These are phyloP conservation scores for Melieria crassipennis DNA, from an alignment of 2,888 invertebrate species.

Conservation along the genomic window DNA sequence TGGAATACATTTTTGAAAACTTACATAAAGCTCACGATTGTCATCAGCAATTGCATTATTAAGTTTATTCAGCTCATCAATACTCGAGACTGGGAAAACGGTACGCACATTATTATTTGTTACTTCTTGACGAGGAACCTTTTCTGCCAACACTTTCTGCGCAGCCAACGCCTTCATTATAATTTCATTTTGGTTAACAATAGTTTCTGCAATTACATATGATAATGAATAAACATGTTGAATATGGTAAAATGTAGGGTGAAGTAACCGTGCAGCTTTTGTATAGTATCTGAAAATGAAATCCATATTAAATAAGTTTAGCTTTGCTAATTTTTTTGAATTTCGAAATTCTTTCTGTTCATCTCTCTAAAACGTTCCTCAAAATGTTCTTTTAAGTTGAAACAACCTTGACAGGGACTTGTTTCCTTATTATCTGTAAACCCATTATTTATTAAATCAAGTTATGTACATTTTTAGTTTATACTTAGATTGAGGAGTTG, in stretches of 20 bases:
- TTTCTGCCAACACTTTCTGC: slow-evolving; percentile 30
- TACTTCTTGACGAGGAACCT: slow-evolving; percentile 23
- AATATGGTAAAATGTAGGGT: background rate
- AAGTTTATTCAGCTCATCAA: too few species aligned
- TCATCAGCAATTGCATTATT: too few species aligned
- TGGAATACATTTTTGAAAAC: too few species aligned
- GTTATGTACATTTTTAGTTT: slow-evolving; percentile 19
- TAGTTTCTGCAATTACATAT: background rate
- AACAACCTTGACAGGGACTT: slow-evolving; percentile 22
- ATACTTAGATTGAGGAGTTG: slow-evolving; percentile 14
- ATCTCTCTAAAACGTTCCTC: slow-evolving; percentile 22
- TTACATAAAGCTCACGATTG: too few species aligned
- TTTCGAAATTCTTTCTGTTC: slow-evolving; percentile 18
- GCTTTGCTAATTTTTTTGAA: background rate
- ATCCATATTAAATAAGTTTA: background rate
- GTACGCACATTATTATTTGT: slow-evolving; percentile 15
- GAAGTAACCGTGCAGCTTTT: background rate
- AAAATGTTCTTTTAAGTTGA: slow-evolving; percentile 11
- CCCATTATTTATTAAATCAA: slow-evolving; percentile 22
- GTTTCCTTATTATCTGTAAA: slow-evolving; percentile 19
- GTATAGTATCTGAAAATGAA: slow-evolving; percentile 1
- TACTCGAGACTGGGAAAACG: slow-evolving; percentile 27
- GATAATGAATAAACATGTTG: background rate
- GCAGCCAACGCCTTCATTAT: slow-evolving; percentile 13
- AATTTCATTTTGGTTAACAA: background rate